Percentiles rank a stretch among this genome's conserved stretches.
These are phyloP conservation scores for Conops quadrifasciatus DNA, from an alignment of 2,888 invertebrate species.

Conservation along the genomic window DNA sequence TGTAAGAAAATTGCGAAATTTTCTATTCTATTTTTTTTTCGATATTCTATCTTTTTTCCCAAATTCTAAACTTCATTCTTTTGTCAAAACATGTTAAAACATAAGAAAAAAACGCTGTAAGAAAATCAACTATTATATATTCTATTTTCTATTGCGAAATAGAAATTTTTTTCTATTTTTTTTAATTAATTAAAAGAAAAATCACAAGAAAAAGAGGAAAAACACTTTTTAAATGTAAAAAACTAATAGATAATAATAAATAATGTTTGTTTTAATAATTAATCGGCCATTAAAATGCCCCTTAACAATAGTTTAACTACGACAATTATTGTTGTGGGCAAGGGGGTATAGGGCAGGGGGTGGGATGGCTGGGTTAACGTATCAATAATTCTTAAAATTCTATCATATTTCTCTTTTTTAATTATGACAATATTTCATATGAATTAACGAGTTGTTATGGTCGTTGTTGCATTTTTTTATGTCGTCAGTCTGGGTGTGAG, in stretches of 20 bases:
- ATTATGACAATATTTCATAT: slow-evolving; percentile 7
- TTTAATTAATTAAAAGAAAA: too few species aligned
- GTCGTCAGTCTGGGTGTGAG: background rate
- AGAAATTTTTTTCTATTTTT: too few species aligned
- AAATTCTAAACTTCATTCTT: too few species aligned
- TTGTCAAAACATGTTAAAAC: too few species aligned
- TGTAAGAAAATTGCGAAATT: too few species aligned
- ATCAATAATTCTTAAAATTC: slow-evolving; percentile 23
- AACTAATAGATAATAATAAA: background rate
- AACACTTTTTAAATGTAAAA: background rate
- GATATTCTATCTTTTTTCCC: too few species aligned
- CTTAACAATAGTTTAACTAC: background rate
- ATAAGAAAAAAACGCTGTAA: too few species aligned
- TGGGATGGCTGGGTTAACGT: background rate
- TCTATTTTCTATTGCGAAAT: too few species aligned
- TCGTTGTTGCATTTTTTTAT: slow-evolving; percentile 5
- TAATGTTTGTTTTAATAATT: background rate
- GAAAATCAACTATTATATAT: too few species aligned
- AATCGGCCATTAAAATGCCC: slow-evolving; percentile 18
- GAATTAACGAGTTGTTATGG: background rate
- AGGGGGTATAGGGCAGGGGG: too few species aligned
- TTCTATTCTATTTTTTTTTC: too few species aligned
- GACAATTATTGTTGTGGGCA: too few species aligned
- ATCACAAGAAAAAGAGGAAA: background rate
- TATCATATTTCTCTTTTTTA: background rate